Conservation (phyloP, 2,797 vertebrate species). For the Liasis olivaceus region DNA sequence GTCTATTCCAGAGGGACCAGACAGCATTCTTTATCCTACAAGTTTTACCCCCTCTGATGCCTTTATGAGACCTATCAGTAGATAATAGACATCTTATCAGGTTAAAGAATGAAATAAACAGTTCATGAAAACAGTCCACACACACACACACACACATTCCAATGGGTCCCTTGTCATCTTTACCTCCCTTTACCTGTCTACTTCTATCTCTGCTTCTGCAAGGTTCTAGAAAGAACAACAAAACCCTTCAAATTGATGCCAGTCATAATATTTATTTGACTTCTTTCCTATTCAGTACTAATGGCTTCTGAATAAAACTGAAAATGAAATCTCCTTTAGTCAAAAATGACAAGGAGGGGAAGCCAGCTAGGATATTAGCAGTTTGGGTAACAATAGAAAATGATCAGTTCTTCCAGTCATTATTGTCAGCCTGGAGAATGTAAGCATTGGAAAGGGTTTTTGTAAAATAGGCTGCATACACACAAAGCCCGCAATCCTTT, state of each 20-base stretch:
- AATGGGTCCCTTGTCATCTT: neutral
- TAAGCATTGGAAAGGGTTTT: neutral
- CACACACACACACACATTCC: neutral
- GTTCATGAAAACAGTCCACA: slow-evolving; percentile 14
- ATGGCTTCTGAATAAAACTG: neutral
- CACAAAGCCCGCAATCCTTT: neutral
- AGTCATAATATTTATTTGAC: neutral
- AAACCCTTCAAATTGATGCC: neutral
- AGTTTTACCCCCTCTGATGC: neutral
- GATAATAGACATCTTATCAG: neutral
- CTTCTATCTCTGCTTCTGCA: neutral
- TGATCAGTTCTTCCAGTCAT: neutral
- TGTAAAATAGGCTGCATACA: neutral
- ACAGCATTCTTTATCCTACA: slow-evolving; percentile 6
- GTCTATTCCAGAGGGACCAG: slow-evolving; percentile 1
- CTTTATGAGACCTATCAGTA: rapidly evolving
- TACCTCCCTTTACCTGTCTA: neutral
- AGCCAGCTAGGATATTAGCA: neutral
- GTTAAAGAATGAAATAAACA: neutral
- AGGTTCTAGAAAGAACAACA: neutral
- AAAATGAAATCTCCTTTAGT: neutral
- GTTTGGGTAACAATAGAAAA: neutral
- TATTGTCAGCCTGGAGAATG: neutral
- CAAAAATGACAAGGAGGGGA: neutral
- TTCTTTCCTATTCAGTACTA: neutral